A percentile compares a stretch with the other conserved stretches of the same genome.
phyloP scores from a whole-genome alignment of 2,888 invertebrate species.

The Criorhina ranunculi region DNA sequence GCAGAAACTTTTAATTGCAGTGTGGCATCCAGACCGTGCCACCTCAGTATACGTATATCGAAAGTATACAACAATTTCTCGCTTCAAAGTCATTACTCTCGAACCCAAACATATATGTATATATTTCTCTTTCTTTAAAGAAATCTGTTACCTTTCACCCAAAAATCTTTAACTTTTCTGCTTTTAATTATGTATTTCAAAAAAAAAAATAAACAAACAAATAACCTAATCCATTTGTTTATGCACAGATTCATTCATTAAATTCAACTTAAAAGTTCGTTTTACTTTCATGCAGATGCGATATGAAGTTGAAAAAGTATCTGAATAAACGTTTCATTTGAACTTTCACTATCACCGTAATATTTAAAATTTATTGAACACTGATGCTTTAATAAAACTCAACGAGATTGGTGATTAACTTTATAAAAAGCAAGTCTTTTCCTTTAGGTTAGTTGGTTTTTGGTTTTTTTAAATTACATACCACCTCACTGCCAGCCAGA shows the following conservation, averaged over 20 bases:
- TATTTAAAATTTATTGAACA: conserved; percentile 66
- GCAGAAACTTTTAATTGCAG: conserved; percentile 27
- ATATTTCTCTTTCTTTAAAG: conserved; percentile 2
- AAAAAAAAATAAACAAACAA: conserved; percentile 30
- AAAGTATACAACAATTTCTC: conserved; percentile 25
- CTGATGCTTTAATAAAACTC: conserved; percentile 34
- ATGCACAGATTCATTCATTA: conserved; percentile 66
- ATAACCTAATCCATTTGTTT: conserved; percentile 55
- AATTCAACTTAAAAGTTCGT: conserved; percentile 47
- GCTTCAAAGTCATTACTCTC: conserved; percentile 15
- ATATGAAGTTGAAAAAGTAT: background rate
- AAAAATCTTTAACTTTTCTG: conserved; percentile 22
- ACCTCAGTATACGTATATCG: conserved; percentile 7
- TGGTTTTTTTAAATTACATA: conserved; percentile 2
- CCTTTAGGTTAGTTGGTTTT: conserved; percentile 13
- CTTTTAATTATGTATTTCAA: conserved; percentile 54
- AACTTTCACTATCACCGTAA: conserved; percentile 76
- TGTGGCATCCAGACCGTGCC: conserved; percentile 7
- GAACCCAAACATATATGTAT: background rate
- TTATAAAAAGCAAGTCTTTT: conserved; percentile 10
- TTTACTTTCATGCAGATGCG: conserved; percentile 68
- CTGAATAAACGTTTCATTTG: conserved; percentile 18
- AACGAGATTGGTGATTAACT: conserved; percentile 9
- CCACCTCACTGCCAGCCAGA: background rate
- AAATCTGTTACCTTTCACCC: conserved; percentile 57